Percentiles rank a stretch among this genome's conserved stretches.
Evolutionary conservation across 2,888 invertebrate genomes (phyloP).

Genomic region (Chloroclysta siterata): DNA sequence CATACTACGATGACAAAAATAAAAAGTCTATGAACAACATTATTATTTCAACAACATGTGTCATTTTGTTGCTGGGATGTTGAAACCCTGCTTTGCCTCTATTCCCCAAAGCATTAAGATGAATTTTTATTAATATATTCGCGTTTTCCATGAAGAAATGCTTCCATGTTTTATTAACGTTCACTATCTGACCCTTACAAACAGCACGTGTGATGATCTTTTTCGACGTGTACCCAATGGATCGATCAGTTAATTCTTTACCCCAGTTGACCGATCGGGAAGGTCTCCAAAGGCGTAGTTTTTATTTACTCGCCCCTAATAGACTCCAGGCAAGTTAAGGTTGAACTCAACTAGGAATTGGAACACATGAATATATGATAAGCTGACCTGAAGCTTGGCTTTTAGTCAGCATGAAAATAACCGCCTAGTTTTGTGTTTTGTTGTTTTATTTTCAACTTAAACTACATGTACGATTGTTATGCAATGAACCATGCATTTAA

Average conservation of each 20-base stretch:
- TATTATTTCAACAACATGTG: too few relatives aligned
- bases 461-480: too few relatives aligned
- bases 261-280: constrained; percentile 10
- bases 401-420: constrained; percentile 9
- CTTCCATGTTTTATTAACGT: too few relatives aligned
- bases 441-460: constrained; percentile 6
- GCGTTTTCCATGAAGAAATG: too few relatives aligned
- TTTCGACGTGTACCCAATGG: neutral
- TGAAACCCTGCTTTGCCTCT: too few relatives aligned
- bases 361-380: constrained; percentile 34
- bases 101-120: too few relatives aligned
- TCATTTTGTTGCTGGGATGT: too few relatives aligned
- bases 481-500: too few relatives aligned
- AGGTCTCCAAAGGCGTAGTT: constrained; percentile 19
- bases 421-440: constrained; percentile 7
- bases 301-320: constrained; percentile 32
- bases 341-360: constrained; percentile 25
- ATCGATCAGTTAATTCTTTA: constrained; percentile 2
- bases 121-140: too few relatives aligned
- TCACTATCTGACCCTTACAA: too few relatives aligned
- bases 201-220: neutral
- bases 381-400: constrained; percentile 1
- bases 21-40: too few relatives aligned
- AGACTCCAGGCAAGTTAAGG: constrained; percentile 19
- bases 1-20: too few relatives aligned